These are phyloP conservation scores for Isoperla grammatica DNA, from an alignment of 2,888 invertebrate species.

Conservation along the genomic window DNA sequence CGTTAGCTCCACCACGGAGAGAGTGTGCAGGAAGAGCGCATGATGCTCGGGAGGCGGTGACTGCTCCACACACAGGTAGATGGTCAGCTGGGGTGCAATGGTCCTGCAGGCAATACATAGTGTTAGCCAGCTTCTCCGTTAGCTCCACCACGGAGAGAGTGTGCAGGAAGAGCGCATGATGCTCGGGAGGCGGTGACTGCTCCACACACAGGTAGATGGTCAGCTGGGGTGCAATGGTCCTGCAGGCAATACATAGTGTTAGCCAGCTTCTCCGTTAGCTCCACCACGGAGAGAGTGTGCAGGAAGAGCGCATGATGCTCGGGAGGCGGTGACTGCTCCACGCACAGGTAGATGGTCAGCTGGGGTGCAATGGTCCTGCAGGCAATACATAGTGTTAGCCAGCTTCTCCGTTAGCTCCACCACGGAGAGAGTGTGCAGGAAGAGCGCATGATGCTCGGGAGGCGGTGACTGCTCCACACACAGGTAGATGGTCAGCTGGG, in stretches of 20 bases:
- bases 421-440: conserved; percentile 62
- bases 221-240: conserved; percentile 41
- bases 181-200: conserved; percentile 50
- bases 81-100: conserved; percentile 50
- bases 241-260: too few species aligned
- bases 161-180: conserved; percentile 77
- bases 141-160: conserved; percentile 61
- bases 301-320: conserved; percentile 80
- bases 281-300: conserved; percentile 58
- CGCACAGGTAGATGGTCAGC: conserved; percentile 76
- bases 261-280: conserved; percentile 60
- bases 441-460: conserved; percentile 81
- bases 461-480: too few species aligned
- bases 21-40: conserved; percentile 71
- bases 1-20: conserved; percentile 59
- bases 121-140: conserved; percentile 57
- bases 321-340: conserved; percentile 49
- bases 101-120: conserved; percentile 19
- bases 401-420: conserved; percentile 62
- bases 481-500: background rate
- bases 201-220: conserved; percentile 78
- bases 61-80: conserved; percentile 71
- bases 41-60: conserved; percentile 57
- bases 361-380: conserved; percentile 24
- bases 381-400: too few species aligned